phyloP scores from a whole-genome alignment of 2,113 vertebrate genomes.

The Menura novaehollandiae region DNA sequence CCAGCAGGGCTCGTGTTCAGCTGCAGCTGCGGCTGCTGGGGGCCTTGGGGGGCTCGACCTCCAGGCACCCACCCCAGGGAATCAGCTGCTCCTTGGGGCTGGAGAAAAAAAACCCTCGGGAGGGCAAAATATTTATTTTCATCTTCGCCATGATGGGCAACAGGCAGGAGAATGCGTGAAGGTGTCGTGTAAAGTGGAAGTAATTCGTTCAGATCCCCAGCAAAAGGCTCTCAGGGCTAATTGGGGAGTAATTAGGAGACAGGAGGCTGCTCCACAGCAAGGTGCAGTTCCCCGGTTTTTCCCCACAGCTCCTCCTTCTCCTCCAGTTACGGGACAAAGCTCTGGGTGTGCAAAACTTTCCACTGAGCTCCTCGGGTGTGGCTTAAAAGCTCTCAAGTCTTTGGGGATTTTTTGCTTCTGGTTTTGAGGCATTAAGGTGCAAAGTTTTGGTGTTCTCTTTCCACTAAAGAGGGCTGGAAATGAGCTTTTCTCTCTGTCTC shows the following conservation, averaged over 20 bases:
- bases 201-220: neutral
- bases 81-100: fast-evolving
- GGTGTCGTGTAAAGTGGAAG: neutral
- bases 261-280: neutral
- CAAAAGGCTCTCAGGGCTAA: neutral
- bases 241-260: neutral
- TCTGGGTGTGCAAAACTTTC: neutral
- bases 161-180: neutral
- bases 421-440: neutral
- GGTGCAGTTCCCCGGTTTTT: neutral
- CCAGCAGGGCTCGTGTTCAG: fast-evolving
- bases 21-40: neutral
- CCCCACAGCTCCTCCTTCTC: neutral
- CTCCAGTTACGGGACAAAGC: neutral
- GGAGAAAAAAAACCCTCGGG: fast-evolving
- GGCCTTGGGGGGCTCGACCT: neutral
- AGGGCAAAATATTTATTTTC: neutral
- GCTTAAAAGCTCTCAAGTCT: neutral
- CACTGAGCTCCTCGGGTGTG: fast-evolving
- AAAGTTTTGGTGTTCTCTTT: neutral
- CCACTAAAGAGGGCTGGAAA: neutral
- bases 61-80: fast-evolving
- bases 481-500: neutral
- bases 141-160: fast-evolving
- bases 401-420: fast-evolving